Base-by-base conservation (phyloP, 2,888 invertebrate genomes). In the Teleogryllus oceanicus region DNA sequence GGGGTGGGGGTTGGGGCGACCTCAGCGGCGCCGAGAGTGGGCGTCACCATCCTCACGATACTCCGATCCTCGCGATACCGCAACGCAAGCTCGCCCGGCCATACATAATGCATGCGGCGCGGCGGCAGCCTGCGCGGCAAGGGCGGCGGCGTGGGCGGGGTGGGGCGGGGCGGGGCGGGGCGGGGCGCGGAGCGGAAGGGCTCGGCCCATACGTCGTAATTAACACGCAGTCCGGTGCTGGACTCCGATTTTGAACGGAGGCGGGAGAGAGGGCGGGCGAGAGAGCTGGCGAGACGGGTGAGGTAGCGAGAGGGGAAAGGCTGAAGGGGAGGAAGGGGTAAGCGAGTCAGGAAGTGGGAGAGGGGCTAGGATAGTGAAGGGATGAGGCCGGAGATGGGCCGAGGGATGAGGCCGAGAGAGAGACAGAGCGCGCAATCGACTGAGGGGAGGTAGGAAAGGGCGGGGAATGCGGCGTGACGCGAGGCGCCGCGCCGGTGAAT, bases 61-160 rank as follows among this genome's bases (percentile, higher is more conserved):
- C 62, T 62, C 62, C 62, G n/a, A n/a, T 18, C n/a, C 62, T 13
- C 62, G 62, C 62, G 62, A 62, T 62, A 62, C 62, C 62, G n/a
- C 62, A 62, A n/a, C 13, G 62, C 62, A 18, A 13, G 62, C 62
- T 62, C 62, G 62, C 62, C n/a, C 62, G 62, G 13, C n/a, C 62
- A 62, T 62, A 62, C 62, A 62, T 62, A 62, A 62, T 62, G 62
- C 62, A 62, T 62, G 62, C n/a, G 62, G 62, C 62, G 62, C 62
- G 62, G 62, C 62, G 62, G 62, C 62, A 62, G 62, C 62, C 16
- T 13, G 16, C 2, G 62, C 62, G n/a, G 62, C 16, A 10, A 18
- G n/a, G 62, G 62, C 16, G n/a, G 62, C n/a, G 62, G 62, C 2
- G 18, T 0, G 62, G 62, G 16, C n/a, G 16, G 3, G 62, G 37